Percentiles rank a stretch among this genome's conserved stretches.
Conservation (phyloP, 2,888 invertebrate genomes). For the Plagodis dolabraria region DNA sequence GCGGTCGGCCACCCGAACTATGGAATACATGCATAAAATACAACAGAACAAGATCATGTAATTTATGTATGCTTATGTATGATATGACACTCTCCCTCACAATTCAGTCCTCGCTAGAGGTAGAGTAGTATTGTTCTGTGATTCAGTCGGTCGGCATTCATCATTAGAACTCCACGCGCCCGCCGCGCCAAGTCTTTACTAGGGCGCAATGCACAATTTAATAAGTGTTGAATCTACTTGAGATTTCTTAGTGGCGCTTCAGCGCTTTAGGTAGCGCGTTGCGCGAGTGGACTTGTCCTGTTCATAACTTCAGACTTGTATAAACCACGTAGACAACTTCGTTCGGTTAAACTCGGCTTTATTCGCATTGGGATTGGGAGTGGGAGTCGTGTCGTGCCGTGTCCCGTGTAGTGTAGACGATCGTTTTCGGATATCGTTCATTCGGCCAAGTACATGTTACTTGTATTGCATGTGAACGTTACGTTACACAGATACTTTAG, state of each 20-base stretch:
- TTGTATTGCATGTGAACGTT: neutral
- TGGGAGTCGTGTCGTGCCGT: slow-evolving; percentile 27
- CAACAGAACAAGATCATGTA: no score
- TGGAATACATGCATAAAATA: no score
- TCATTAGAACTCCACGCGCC: slow-evolving; percentile 15
- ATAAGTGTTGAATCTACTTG: slow-evolving; percentile 7
- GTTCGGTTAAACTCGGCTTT: slow-evolving; percentile 47
- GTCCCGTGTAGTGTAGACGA: slow-evolving; percentile 31
- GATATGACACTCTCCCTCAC: no score
- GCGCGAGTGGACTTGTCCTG: slow-evolving; percentile 3
- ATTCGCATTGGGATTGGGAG: slow-evolving; percentile 32
- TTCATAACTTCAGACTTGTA: slow-evolving; percentile 8
- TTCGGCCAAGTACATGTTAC: slow-evolving; percentile 27
- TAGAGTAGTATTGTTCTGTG: no score
- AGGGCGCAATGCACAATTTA: slow-evolving; percentile 18
- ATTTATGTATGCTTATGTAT: no score
- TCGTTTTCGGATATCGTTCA: slow-evolving; percentile 50
- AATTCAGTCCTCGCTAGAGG: no score
- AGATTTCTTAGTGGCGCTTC: slow-evolving; percentile 1
- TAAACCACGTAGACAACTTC: slow-evolving; percentile 30
- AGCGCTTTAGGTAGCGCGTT: slow-evolving; percentile 1
- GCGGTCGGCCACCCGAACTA: neutral
- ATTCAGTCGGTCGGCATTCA: slow-evolving; percentile 9
- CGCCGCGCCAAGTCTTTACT: slow-evolving; percentile 11
- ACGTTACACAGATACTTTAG: slow-evolving; percentile 4